Percentiles rank a stretch among this genome's conserved stretches.
Evolutionary conservation across 2,113 vertebrate species (phyloP).

Genomic region (Periophthalmus modestus): DNA sequence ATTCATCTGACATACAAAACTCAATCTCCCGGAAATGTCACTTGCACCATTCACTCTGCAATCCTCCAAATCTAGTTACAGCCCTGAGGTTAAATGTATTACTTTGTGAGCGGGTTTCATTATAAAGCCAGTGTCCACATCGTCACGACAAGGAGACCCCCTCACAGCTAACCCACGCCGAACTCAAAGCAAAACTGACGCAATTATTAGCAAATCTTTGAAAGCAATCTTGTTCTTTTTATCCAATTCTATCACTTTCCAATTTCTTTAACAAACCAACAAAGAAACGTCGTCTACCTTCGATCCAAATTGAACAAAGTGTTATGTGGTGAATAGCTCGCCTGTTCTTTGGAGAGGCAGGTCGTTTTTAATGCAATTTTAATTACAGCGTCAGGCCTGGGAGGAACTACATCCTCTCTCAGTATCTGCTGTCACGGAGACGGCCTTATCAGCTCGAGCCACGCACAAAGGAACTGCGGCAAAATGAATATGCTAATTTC

Average conservation of each 20-base stretch:
- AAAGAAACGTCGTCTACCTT: not conserved
- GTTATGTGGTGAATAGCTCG: not conserved
- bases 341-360: slow-evolving; percentile 1
- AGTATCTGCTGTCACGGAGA: slow-evolving; percentile 1
- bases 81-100: not conserved
- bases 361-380: not conserved
- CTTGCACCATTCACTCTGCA: not conserved
- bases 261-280: not conserved
- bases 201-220: not conserved
- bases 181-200: not conserved
- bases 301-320: not conserved
- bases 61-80: not conserved
- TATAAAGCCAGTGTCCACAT: not conserved
- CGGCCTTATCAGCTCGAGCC: slow-evolving; percentile 5
- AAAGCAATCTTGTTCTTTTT: slow-evolving; percentile 4
- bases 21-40: not conserved
- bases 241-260: not conserved
- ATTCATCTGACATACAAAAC: not conserved
- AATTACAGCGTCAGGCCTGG: slow-evolving; percentile 1
- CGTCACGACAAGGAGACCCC: not conserved
- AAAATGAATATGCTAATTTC: slow-evolving; percentile 6
- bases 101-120: not conserved
- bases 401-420: not conserved
- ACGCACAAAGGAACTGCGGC: not conserved
- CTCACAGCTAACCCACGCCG: not conserved